Evolutionary conservation across 2,797 vertebrate genomes (phyloP), one percentile per base, ranked within the genome.

Genomic region (Neostethus bicornis): DNA sequence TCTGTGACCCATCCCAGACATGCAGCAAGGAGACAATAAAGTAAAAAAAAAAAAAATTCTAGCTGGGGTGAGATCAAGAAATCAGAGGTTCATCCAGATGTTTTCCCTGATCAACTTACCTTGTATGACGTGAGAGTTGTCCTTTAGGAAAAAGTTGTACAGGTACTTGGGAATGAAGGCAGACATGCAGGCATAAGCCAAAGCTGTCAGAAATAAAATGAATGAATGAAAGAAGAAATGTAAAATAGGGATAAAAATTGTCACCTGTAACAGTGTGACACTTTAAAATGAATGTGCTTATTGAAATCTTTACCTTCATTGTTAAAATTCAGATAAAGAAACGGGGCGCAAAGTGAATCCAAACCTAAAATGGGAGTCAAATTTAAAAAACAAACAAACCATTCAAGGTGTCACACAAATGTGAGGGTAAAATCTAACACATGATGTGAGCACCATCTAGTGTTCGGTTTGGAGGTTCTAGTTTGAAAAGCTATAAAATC

Each of bases 51-150:
- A n/a, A n/a, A n/a, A n/a, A n/a, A n/a, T n/a, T n/a, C n/a, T n/a
- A n/a, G n/a, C n/a, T n/a, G n/a, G n/a, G n/a, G n/a, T n/a, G n/a
- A n/a, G n/a, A n/a, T n/a, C n/a, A n/a, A n/a, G 29, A 9, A 19
- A 5, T 19, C 56, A 2, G 7, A 4, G 26, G 10, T 13, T 2
- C 11, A 51, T 39, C n/a, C 10, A 51, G 23, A 26, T 7, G 35
- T 8, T 38, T 37, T 14, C 25, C 2, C 10, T 29, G 24, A n/a
- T 16, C 5, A 19, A 21, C 90, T 92, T 85, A 99, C 97, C 97
- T 94, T 99, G 97, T 79, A 99, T 99, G 68, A 99, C 97, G 41
- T 98, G 96, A 39, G 97, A 99, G 88, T 99, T 99, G 90, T 99
- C 97, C 89, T 99, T 99, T 70, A 99, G 83, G 83, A 99, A 99